Conservation (phyloP, 2,888 invertebrate species). For the Thelaira solivaga region DNA sequence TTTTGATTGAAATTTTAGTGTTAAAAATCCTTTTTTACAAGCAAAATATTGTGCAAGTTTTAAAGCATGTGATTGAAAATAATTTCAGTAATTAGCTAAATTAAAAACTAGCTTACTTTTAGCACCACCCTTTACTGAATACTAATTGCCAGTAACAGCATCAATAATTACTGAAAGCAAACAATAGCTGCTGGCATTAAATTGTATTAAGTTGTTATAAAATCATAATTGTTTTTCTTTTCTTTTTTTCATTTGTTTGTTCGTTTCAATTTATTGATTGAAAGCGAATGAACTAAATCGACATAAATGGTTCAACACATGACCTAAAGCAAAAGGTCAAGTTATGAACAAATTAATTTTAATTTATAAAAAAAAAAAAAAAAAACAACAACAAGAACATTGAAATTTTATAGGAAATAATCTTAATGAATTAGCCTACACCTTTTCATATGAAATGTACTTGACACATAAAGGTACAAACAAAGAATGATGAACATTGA, state of each 20-base stretch:
- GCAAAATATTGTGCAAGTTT: no score
- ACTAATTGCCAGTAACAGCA: neutral
- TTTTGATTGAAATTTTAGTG: no score
- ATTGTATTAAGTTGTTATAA: neutral
- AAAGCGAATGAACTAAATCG: neutral
- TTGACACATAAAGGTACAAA: constrained; percentile 13
- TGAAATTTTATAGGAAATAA: neutral
- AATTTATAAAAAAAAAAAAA: neutral
- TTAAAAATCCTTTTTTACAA: no score
- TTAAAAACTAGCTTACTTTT: no score
- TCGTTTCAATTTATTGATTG: constrained; percentile 4
- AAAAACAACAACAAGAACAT: neutral
- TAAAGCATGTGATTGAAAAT: no score
- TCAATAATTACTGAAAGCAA: neutral
- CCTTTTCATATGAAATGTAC: neutral
- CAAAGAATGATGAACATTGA: no score
- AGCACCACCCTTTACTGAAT: neutral
- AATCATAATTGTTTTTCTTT: neutral
- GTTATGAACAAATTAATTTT: constrained; percentile 46
- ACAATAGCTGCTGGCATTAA: neutral
- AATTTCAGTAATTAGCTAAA: no score
- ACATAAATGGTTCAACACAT: neutral
- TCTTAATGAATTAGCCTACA: neutral
- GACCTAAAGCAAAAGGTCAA: constrained; percentile 30
- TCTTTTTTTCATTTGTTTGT: no score